Percentiles rank a stretch among this genome's conserved stretches.
phyloP scores from a whole-genome alignment of 1,140 invertebrate species.

The Papilio dardanus region DNA sequence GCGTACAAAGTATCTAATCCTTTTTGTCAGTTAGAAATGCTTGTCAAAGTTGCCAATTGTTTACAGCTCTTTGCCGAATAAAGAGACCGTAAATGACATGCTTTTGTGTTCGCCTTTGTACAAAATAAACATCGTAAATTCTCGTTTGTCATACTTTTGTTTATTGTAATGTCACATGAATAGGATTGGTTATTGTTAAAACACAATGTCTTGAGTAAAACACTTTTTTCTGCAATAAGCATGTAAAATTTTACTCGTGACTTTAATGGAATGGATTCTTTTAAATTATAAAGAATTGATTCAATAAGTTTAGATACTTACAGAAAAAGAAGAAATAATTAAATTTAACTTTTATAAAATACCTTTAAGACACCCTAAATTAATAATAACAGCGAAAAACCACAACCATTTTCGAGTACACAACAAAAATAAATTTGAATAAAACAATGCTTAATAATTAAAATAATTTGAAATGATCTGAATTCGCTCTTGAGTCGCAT shows the following conservation, averaged over 20 bases:
- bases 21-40: slow-evolving; percentile 71
- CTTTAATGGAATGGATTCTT: too few species aligned
- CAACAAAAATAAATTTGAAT: too few species aligned
- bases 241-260: background rate
- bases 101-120: slow-evolving; percentile 66
- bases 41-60: slow-evolving; percentile 79
- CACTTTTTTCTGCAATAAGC: background rate
- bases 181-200: slow-evolving; percentile 45
- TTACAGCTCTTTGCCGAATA: slow-evolving; percentile 68
- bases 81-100: slow-evolving; percentile 71
- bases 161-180: slow-evolving; percentile 55
- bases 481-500: background rate
- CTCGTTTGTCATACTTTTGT: slow-evolving; percentile 61
- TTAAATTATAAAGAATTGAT: background rate
- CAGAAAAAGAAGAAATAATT: too few species aligned
- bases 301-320: too few species aligned
- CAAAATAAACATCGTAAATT: slow-evolving; percentile 77
- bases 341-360: too few species aligned
- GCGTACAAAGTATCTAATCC: slow-evolving; percentile 61
- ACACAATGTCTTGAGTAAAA: slow-evolving; percentile 36
- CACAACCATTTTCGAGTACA: background rate
- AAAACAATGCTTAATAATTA: too few species aligned
- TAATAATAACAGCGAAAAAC: too few species aligned
- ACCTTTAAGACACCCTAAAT: too few species aligned
- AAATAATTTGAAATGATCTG: too few species aligned